These are phyloP conservation scores for Hydrocynus forskahlii DNA, from an alignment of 2,797 vertebrate genomes.

Conservation along the genomic window DNA sequence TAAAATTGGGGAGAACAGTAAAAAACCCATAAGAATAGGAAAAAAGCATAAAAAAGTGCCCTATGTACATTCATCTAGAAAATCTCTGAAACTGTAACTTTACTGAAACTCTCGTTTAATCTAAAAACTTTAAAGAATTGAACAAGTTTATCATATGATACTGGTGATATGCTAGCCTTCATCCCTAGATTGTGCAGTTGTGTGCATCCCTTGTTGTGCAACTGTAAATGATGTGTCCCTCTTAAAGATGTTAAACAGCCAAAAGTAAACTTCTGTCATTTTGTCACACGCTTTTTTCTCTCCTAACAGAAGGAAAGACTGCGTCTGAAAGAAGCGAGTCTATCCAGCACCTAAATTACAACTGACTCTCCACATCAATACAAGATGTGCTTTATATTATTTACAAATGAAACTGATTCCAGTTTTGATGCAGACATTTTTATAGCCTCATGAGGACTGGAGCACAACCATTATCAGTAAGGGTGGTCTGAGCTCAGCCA, in stretches of 20 bases:
- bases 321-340: slow-evolving; percentile 89
- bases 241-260: background rate
- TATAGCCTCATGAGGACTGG: background rate
- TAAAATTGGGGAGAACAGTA: too few relatives aligned
- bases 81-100: too few relatives aligned
- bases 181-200: background rate
- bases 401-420: background rate
- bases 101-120: too few relatives aligned
- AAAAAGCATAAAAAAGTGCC: background rate
- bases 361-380: background rate
- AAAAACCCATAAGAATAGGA: too few relatives aligned
- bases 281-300: slow-evolving; percentile 27
- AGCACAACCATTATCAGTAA: background rate
- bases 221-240: background rate
- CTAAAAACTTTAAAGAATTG: too few relatives aligned
- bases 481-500: background rate
- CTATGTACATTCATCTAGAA: background rate
- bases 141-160: too few relatives aligned
- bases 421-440: background rate
- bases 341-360: slow-evolving; percentile 74
- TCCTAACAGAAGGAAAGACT: slow-evolving; percentile 89
- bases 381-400: background rate
- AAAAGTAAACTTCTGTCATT: background rate
- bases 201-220: too few relatives aligned
- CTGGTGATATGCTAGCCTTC: background rate